Evolutionary conservation across 2,888 invertebrate genomes (phyloP).

Genomic region (Bhutanitis thaidina): DNA sequence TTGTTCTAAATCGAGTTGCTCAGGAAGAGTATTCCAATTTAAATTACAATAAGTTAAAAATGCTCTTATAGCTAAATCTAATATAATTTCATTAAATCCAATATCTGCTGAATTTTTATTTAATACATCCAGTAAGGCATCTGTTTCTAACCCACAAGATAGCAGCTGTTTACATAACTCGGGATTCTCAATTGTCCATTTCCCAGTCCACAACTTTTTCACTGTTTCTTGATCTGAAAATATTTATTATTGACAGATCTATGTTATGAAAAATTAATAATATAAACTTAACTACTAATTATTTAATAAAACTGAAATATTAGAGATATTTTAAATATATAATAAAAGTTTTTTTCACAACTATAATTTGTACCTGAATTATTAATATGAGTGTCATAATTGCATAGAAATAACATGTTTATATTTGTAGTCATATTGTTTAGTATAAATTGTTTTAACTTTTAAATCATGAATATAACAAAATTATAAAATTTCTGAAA

Average conservation of each 20-base stretch:
- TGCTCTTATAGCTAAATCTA: slow-evolving; percentile 82
- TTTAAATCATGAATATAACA: too few relatives aligned
- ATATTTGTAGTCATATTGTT: slow-evolving; percentile 18
- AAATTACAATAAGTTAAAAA: slow-evolving; percentile 87
- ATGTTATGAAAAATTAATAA: too few relatives aligned
- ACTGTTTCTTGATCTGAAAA: slow-evolving; percentile 47
- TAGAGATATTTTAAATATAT: too few relatives aligned
- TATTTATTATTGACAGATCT: not conserved
- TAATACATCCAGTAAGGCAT: slow-evolving; percentile 38
- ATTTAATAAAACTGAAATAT: too few relatives aligned
- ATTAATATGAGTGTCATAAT: slow-evolving; percentile 52
- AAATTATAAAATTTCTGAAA: too few relatives aligned
- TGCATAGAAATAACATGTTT: slow-evolving; percentile 44
- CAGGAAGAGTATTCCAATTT: slow-evolving; percentile 89
- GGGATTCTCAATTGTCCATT: slow-evolving; percentile 47
- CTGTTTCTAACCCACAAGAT: slow-evolving; percentile 41
- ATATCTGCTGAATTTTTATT: slow-evolving; percentile 37
- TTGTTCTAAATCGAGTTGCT: slow-evolving; percentile 54
- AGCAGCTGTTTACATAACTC: slow-evolving; percentile 50
- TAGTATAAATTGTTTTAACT: not conserved
- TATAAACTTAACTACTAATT: too few relatives aligned
- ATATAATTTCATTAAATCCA: slow-evolving; percentile 51
- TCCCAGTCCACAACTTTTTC: slow-evolving; percentile 50
- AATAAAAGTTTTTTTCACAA: too few relatives aligned
- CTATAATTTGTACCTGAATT: slow-evolving; percentile 38